Percentiles rank a stretch among this genome's conserved stretches.
Evolutionary conservation across 2,113 vertebrate genomes (phyloP).

Genomic region (Nothoprocta perdicaria): DNA sequence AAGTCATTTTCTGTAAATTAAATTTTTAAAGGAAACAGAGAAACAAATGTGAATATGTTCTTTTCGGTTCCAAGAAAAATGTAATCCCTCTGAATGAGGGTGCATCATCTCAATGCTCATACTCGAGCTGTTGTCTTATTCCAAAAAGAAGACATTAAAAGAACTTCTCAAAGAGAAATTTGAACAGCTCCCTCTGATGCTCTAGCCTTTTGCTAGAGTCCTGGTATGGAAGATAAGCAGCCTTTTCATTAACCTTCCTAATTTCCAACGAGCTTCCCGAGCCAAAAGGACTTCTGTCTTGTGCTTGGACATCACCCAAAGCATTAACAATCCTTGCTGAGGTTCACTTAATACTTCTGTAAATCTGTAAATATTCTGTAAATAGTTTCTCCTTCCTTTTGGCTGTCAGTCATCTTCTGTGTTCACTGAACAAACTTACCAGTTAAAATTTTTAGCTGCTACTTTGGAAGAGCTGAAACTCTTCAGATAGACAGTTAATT

Average conservation of each 20-base stretch:
- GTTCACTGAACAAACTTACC: not conserved
- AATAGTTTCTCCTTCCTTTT: conserved; percentile 17
- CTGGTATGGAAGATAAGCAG: not conserved
- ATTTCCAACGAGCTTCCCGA: conserved; percentile 34
- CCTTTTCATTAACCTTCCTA: conserved; percentile 18
- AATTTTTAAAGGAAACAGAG: not conserved
- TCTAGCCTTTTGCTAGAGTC: not conserved
- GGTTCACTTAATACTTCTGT: conserved; percentile 40
- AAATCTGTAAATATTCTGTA: no score
- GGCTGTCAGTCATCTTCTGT: not conserved
- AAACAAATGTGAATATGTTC: not conserved
- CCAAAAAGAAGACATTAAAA: not conserved
- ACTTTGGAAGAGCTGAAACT: not conserved
- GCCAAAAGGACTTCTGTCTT: not conserved
- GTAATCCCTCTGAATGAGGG: not conserved
- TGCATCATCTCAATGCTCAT: not conserved
- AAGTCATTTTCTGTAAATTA: not conserved
- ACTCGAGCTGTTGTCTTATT: not conserved
- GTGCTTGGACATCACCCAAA: conserved; percentile 17
- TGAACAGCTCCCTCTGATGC: not conserved
- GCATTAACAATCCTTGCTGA: conserved; percentile 33
- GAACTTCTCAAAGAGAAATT: not conserved
- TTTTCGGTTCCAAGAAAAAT: not conserved
- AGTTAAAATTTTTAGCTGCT: not conserved
- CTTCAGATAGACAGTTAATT: not conserved